Conservation (phyloP, 2,888 invertebrate species). For the Cataglyphis cursor region DNA sequence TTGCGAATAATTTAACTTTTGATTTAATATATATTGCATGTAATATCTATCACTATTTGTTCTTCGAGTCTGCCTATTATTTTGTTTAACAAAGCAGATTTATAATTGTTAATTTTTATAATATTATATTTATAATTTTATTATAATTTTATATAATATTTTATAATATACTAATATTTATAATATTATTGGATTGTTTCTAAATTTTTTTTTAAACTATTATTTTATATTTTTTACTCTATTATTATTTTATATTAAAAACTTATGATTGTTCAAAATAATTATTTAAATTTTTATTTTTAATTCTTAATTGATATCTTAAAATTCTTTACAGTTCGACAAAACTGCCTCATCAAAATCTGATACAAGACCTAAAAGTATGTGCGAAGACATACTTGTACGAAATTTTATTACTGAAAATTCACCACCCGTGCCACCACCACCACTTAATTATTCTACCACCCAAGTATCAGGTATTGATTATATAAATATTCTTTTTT, state of each 20-base stretch:
- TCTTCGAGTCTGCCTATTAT: background rate
- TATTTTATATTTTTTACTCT: background rate
- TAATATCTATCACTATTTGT: background rate
- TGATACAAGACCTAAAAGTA: slow-evolving; percentile 83
- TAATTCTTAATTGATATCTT: slow-evolving; percentile 10
- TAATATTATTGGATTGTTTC: background rate
- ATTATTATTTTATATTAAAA: slow-evolving; percentile 6
- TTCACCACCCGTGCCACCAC: slow-evolving; percentile 91
- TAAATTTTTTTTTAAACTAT: background rate
- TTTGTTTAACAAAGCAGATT: background rate
- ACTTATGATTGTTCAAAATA: slow-evolving; percentile 14
- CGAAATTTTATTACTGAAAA: slow-evolving; percentile 86
- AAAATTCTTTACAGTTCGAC: slow-evolving; percentile 80
- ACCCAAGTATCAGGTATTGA: slow-evolving; percentile 81
- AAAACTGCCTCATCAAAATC: slow-evolving; percentile 80
- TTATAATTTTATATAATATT: no score
- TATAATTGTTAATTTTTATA: background rate
- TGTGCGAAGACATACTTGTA: slow-evolving; percentile 84
- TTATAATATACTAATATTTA: no score
- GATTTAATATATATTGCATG: background rate
- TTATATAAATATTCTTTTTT: background rate
- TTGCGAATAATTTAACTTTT: background rate
- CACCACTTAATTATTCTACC: slow-evolving; percentile 89
- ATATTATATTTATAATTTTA: no score
- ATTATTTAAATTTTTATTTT: background rate